phyloP scores from a whole-genome alignment of 2,888 invertebrate species.

The Priocnemis perturbator region DNA sequence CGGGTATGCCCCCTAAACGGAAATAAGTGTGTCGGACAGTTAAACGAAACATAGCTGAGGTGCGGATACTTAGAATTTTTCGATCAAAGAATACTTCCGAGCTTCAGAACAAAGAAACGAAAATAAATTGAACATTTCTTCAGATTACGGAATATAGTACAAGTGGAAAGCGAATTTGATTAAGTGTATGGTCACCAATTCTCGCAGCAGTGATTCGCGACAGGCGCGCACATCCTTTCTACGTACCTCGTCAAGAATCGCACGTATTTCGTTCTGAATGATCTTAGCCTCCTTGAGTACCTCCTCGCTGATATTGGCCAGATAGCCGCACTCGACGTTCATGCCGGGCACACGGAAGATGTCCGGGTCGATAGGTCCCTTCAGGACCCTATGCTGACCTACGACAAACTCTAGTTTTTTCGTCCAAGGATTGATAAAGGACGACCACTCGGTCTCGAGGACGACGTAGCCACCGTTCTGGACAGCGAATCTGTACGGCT shows the following conservation, averaged over 20 bases:
- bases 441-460: constrained; percentile 94
- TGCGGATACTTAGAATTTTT: too few relatives aligned
- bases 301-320: constrained; percentile 78
- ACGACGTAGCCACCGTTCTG: constrained; percentile 91
- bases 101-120: too few relatives aligned
- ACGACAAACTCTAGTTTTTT: constrained; percentile 91
- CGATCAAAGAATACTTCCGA: too few relatives aligned
- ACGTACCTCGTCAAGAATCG: constrained; percentile 82
- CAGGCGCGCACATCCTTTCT: too few relatives aligned
- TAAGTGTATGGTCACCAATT: too few relatives aligned
- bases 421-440: constrained; percentile 96
- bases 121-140: too few relatives aligned
- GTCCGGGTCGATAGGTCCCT: constrained; percentile 87
- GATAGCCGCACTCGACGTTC: constrained; percentile 69
- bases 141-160: too few relatives aligned
- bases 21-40: too few relatives aligned
- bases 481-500: constrained; percentile 86
- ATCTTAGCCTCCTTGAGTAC: constrained; percentile 79
- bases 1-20: too few relatives aligned
- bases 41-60: too few relatives aligned
- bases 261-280: constrained; percentile 82
- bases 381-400: constrained; percentile 85
- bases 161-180: too few relatives aligned
- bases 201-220: too few relatives aligned
- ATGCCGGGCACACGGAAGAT: constrained; percentile 80